Conservation (phyloP, 2,888 invertebrate species). For the Trisateles emortualis region DNA sequence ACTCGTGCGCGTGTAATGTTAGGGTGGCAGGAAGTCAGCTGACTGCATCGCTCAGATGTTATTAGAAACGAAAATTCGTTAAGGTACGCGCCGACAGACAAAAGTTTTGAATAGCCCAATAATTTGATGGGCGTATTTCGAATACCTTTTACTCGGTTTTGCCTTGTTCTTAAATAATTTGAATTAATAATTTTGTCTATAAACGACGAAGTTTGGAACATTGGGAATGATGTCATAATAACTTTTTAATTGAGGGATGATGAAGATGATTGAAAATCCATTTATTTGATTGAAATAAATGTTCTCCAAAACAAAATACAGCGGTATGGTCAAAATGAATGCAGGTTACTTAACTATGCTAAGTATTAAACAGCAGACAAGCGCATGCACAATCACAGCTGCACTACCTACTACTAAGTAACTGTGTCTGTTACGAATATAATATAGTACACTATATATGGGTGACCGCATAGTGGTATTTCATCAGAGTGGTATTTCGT, state of each 20-base stretch:
- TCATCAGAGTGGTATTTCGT: too few relatives aligned
- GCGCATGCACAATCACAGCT: too few relatives aligned
- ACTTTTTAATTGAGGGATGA: slow-evolving; percentile 5
- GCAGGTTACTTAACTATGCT: too few relatives aligned
- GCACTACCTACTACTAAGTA: too few relatives aligned
- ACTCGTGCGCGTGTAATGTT: slow-evolving; percentile 17
- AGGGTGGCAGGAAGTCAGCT: slow-evolving; percentile 54
- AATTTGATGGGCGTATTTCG: slow-evolving; percentile 40
- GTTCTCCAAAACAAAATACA: too few relatives aligned
- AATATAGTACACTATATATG: too few relatives aligned
- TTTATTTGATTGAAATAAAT: neutral
- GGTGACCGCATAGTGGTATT: too few relatives aligned
- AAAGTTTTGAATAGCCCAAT: slow-evolving; percentile 48
- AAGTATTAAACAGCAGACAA: too few relatives aligned
- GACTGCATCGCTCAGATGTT: slow-evolving; percentile 51
- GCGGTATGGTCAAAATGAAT: too few relatives aligned
- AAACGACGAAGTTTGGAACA: slow-evolving; percentile 13
- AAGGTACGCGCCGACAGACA: slow-evolving; percentile 32
- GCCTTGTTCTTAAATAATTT: slow-evolving; percentile 34
- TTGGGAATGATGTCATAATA: slow-evolving; percentile 6
- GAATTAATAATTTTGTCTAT: slow-evolving; percentile 35
- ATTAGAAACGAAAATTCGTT: slow-evolving; percentile 43
- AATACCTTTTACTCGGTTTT: slow-evolving; percentile 35
- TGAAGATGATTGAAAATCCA: neutral
- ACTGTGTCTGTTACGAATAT: too few relatives aligned